Evolutionary conservation across 2,888 invertebrate species (phyloP), one percentile per base, ranked within the genome.

Genomic region (Drosophila koepferae): DNA sequence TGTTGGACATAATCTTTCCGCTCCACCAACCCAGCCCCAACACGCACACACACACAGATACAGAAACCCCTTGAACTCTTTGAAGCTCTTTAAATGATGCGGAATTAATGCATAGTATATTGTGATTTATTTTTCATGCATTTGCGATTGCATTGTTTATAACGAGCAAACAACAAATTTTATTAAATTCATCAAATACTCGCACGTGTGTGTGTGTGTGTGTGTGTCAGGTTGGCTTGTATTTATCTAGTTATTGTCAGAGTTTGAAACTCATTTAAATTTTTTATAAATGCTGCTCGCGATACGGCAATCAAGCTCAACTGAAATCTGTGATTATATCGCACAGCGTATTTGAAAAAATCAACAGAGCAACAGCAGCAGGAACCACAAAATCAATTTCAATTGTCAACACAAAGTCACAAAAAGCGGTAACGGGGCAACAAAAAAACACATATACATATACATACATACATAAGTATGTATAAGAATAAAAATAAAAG

Each of bases 391-490:
- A 86, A 86, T 86, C 90, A 90, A 86, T 90, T 86, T 90, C 90
- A 82, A 90, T 86, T 90, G 89, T 90, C 90, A 90, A 90, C 90
- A 86, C 80, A 77, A 86, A 86, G 83, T 86, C 82, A 78, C 74
- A 75, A 38, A 38, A 36, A 89, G 71, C 77, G 82, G 72, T 66
- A 74, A 72, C 2, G 49, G 49, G 49, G 31, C 49, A 31, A 31
- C 31, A 49, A 51, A 31, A 31, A 31, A 31, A n/a, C 5, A 10
- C 10, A n/a, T 3, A n/a, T 10, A n/a, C 7, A 49, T 34, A 49
- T 9, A n/a, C 5, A 49, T 14, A 18, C n/a, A 41, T 41, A 41
- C 9, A 41, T 41, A 9, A 18, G n/a, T 18, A 23, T 7, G 9
- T 14, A 49, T 31, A 31, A 67, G 56, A 69, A 58, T 31, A 56